Base-by-base conservation (phyloP, 2,888 invertebrate species). In the Euclidia mi region DNA sequence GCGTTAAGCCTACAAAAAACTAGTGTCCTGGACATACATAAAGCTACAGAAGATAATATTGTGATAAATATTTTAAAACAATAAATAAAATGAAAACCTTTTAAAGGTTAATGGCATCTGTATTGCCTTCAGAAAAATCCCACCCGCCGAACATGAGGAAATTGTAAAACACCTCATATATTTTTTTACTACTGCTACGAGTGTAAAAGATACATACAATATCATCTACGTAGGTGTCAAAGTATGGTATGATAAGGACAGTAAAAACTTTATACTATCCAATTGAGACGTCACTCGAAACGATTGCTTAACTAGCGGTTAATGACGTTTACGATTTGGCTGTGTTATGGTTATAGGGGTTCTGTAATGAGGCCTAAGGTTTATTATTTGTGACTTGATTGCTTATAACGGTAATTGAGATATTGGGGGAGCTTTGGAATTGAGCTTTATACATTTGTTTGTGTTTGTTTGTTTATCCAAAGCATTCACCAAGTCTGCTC, bases 361-460 rank as follows among this genome's bases (percentile, higher is more conserved):
- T 62, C 65, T 62, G 78, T 79, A 68, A 71, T 65, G 42, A 62
- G 76, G 78, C 78, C 78, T 78, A 51, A 75, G 73, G 75, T 80
- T 79, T 77, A 76, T 71, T 68, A 64, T 62, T 69, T 32, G 41
- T 20, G 62, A 61, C 65, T 66, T 65, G 65, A 70, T 68, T 76
- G 71, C 78, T 76, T 80, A 75, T 72, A 60, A 56, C 48, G 65
- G 53, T 56, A 59, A 75, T 70, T 66, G 64, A 57, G 55, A 45
- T 47, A 59, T 56, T 28, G 11, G 11, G 34, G 12, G 20, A 25
- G 20, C 7, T 25, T 25, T 25, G 20, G 7, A 25, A n/a, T n/a
- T n/a, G n/a, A 25, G 20, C 20, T 6, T 25, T 25, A 3, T 3
- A 25, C 1, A 25, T 25, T 25, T 1, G 7, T 6, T 25, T 4